Conservation (phyloP, 2,797 vertebrate genomes). For the Catharus ustulatus region DNA sequence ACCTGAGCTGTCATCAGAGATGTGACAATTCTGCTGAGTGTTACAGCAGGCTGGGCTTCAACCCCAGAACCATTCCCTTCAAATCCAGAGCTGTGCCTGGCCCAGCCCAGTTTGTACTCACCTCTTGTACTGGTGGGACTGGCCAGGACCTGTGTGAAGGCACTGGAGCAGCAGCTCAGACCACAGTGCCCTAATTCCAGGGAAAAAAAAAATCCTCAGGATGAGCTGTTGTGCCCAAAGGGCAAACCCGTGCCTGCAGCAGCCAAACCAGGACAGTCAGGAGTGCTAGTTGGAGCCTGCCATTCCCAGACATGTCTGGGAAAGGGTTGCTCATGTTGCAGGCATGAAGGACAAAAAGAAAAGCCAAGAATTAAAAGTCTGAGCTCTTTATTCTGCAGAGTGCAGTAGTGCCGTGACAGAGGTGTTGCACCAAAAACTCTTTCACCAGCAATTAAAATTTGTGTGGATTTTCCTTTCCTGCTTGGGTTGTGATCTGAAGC, state of each 20-base stretch:
- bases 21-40: accelerated
- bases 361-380: background rate
- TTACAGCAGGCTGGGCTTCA: background rate
- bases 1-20: background rate
- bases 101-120: background rate
- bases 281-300: constrained; percentile 31
- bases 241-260: background rate
- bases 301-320: background rate
- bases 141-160: background rate
- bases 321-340: background rate
- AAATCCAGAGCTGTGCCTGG: background rate
- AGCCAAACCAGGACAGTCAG: background rate
- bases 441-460: constrained; percentile 4
- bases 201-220: background rate
- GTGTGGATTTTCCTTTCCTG: background rate
- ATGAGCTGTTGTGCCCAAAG: constrained; percentile 48
- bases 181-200: background rate
- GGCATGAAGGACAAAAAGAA: background rate
- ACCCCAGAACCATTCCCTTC: background rate
- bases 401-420: background rate
- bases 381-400: background rate
- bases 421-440: background rate
- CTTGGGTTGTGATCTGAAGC: background rate
- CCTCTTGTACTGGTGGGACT: background rate
- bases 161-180: background rate